phyloP scores from a whole-genome alignment of 2,113 vertebrate species.

The Perca flavescens region DNA sequence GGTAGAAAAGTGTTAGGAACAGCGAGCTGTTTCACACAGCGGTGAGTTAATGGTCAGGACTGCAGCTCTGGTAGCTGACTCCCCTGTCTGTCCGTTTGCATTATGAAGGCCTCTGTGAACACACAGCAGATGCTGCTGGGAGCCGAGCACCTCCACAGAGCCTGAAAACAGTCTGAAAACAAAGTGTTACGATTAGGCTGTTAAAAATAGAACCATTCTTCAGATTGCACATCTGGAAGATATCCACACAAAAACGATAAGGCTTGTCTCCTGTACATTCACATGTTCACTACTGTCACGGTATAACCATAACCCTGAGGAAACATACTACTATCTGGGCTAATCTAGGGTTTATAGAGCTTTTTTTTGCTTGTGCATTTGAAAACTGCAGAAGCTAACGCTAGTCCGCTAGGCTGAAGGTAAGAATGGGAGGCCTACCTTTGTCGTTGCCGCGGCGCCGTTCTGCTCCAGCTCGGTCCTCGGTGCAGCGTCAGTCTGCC shows the following conservation, averaged over 20 bases:
- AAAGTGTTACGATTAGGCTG: conserved; percentile 24
- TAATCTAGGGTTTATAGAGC: too few relatives aligned
- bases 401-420: too few relatives aligned
- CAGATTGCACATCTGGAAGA: conserved; percentile 35
- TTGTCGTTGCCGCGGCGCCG: too few relatives aligned
- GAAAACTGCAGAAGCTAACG: too few relatives aligned
- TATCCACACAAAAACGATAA: conserved; percentile 4
- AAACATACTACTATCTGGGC: too few relatives aligned
- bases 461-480: too few relatives aligned
- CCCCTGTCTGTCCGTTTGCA: conserved; percentile 32
- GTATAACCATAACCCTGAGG: too few relatives aligned
- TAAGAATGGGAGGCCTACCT: too few relatives aligned
- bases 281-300: not conserved
- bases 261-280: not conserved
- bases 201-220: conserved; percentile 12
- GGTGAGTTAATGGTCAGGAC: conserved; percentile 20
- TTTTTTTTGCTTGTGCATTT: too few relatives aligned
- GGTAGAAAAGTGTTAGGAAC: conserved; percentile 1
- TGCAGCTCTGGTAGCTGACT: conserved; percentile 9
- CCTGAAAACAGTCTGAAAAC: conserved; percentile 40
- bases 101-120: conserved; percentile 37
- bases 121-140: conserved; percentile 36
- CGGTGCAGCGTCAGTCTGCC: too few relatives aligned
- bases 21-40: conserved; percentile 1
- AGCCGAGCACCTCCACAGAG: conserved; percentile 5